Evolutionary conservation across 2,888 invertebrate genomes (phyloP).

Genomic region (Timema podura): DNA sequence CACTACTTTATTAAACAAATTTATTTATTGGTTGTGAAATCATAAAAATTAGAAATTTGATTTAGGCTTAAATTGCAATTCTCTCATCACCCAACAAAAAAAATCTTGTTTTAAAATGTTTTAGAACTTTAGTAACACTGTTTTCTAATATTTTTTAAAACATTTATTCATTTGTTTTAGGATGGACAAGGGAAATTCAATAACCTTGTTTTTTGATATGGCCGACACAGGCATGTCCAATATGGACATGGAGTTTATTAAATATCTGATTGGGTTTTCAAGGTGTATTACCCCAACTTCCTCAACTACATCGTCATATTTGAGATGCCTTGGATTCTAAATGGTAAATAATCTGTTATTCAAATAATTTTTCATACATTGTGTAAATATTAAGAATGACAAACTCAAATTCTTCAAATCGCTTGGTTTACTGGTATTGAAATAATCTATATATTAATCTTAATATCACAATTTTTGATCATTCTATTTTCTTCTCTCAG

Average conservation of each 20-base stretch:
- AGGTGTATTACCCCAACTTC: slow-evolving; percentile 82
- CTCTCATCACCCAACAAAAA: too few relatives aligned
- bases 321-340: slow-evolving; percentile 93
- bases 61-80: too few relatives aligned
- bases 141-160: slow-evolving; percentile 10
- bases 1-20: too few relatives aligned
- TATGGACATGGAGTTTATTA: slow-evolving; percentile 89
- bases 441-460: too few relatives aligned
- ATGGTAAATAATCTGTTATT: slow-evolving; percentile 52
- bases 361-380: slow-evolving; percentile 15
- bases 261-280: slow-evolving; percentile 84
- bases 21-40: too few relatives aligned
- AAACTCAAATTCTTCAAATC: slow-evolving; percentile 1
- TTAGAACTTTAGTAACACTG: neutral
- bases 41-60: too few relatives aligned
- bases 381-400: slow-evolving; percentile 9
- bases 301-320: slow-evolving; percentile 85
- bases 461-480: too few relatives aligned
- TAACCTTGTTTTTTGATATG: slow-evolving; percentile 90
- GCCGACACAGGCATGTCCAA: slow-evolving; percentile 79
- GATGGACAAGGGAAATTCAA: slow-evolving; percentile 67
- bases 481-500: too few relatives aligned
- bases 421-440: neutral
- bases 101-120: neutral
- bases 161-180: slow-evolving; percentile 45